Evolutionary conservation across 2,113 vertebrate genomes (phyloP), one percentile per base, ranked within the genome.

Genomic region (Chlorodrepanis virens): DNA sequence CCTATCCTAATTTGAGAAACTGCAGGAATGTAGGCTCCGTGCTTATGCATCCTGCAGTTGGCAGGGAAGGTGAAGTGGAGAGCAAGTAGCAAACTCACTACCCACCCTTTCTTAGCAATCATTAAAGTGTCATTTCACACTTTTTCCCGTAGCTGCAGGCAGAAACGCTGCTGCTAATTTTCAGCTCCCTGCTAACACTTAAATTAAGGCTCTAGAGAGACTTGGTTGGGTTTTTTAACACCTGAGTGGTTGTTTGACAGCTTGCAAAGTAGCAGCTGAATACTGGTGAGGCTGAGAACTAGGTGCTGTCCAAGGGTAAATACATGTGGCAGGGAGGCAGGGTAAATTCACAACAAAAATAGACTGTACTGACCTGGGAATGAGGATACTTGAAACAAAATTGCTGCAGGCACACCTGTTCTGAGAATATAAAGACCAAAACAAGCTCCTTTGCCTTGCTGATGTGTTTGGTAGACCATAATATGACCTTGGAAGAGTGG

Each of bases 271-370:
- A 96, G 87, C 89, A 94, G 91, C 82, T 94, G 95, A 97, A 87
- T 92, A 16, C 80, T 87, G 83, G 94, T 75, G 77, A 93, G 89
- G 76, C 47, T 94, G 93, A 96, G 83, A 95, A 92, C 91, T 94
- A 95, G 91, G 86, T 96, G 95, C 53, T 94, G 93, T 94, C 95
- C 89, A 92, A 96, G 96, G 93, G 91, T 96, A 95, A 94, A 91
- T 92, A 94, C 2, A 23, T 94, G 95, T 91, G 87, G 71, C 89
- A 83, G 54, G 75, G 71, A 87, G 75, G 88, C 85, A 88, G 75
- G 83, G 93, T 83, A 84, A 86, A 93, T 56, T 96, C 91, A 45
- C 80, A 93, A 91, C 77, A 96, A 84, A 96, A 94, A 95, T 92
- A 95, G 92, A 39, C 50, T 80, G 44, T 49, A 44, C 83, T 95